Conservation (phyloP, 2,888 invertebrate species). For the Limulus polyphemus region DNA sequence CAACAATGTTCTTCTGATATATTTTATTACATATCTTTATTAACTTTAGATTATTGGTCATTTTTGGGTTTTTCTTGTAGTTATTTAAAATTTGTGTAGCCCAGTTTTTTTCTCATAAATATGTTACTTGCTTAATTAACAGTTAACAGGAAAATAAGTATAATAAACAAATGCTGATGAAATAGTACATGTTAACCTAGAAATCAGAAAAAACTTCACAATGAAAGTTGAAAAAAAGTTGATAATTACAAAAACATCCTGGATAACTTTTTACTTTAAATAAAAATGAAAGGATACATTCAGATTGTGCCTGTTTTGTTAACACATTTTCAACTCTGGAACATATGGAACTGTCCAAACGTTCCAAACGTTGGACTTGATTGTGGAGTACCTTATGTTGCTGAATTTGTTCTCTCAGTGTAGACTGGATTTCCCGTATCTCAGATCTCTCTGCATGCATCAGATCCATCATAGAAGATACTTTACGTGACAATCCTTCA, state of each 20-base stretch:
- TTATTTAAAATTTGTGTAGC: too few relatives aligned
- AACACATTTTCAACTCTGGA: conserved; percentile 32
- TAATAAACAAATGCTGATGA: too few relatives aligned
- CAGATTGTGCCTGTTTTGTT: conserved; percentile 31
- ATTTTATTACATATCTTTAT: too few relatives aligned
- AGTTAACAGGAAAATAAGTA: too few relatives aligned
- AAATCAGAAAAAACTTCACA: background rate
- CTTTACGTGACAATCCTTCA: conserved; percentile 28
- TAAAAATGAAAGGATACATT: conserved; percentile 33
- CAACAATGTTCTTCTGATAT: too few relatives aligned
- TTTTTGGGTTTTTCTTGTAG: too few relatives aligned
- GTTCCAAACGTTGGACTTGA: conserved; percentile 32
- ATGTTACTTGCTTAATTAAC: too few relatives aligned
- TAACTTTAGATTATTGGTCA: too few relatives aligned
- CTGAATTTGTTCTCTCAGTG: conserved; percentile 31
- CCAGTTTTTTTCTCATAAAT: too few relatives aligned
- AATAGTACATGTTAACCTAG: too few relatives aligned
- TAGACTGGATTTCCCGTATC: conserved; percentile 31
- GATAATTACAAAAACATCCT: too few relatives aligned
- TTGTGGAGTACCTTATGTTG: conserved; percentile 27
- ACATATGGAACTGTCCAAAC: conserved; percentile 31
- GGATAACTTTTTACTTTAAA: background rate
- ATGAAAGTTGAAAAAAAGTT: too few relatives aligned
- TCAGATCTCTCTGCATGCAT: conserved; percentile 32
- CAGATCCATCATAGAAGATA: conserved; percentile 26